These are phyloP conservation scores for Ormyrus pomaceus DNA, from an alignment of 2,888 invertebrate genomes.

Conservation along the genomic window DNA sequence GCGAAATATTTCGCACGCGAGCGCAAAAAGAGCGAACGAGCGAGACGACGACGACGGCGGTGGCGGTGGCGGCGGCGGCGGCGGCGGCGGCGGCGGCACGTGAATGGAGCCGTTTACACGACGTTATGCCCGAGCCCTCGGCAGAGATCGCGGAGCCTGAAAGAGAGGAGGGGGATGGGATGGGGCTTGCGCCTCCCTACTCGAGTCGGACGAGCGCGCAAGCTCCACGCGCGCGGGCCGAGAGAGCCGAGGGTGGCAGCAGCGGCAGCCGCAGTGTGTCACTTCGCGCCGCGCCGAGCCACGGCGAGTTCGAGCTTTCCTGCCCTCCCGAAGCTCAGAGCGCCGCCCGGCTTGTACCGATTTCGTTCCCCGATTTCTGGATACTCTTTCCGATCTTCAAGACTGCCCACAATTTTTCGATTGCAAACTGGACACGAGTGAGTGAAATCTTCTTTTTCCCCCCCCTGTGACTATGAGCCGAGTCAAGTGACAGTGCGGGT, in stretches of 20 bases:
- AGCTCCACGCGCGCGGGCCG: constrained; percentile 58
- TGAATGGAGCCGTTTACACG: constrained; percentile 54
- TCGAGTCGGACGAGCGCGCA: constrained; percentile 34
- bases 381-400: too few relatives aligned
- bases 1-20: too few relatives aligned
- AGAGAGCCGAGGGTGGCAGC: constrained; percentile 49
- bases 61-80: background rate
- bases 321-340: too few relatives aligned
- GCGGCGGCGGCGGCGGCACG: background rate
- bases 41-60: background rate
- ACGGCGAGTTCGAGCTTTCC: constrained; percentile 50
- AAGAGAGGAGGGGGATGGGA: background rate
- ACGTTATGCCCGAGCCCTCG: constrained; percentile 20
- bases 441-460: background rate
- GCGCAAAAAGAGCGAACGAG: background rate
- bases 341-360: too few relatives aligned
- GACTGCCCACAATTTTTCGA: background rate
- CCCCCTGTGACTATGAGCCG: background rate
- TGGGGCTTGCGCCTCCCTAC: background rate
- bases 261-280: constrained; percentile 63
- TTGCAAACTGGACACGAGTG: background rate
- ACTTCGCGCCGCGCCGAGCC: constrained; percentile 70
- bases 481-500: too few relatives aligned
- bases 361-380: background rate
- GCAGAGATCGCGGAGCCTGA: background rate